Evolutionary conservation across 1,140 invertebrate genomes (phyloP), one percentile per base, ranked within the genome.

Genomic region (Portunus trituberculatus): DNA sequence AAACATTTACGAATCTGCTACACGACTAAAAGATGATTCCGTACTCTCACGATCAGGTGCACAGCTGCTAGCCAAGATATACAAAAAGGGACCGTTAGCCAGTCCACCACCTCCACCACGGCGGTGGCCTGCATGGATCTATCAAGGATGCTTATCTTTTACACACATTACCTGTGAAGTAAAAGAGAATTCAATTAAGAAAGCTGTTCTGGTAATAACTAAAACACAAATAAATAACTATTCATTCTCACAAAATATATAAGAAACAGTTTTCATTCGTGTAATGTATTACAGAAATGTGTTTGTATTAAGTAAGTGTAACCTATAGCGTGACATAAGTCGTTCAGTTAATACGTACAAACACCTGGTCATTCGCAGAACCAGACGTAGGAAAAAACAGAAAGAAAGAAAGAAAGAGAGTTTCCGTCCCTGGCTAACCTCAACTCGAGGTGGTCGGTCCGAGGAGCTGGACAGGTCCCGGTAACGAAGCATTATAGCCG

Each of bases 401-500:
- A 76, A n/a, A n/a, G n/a, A 52, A 52, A 52, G 14, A 52, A 52
- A 52, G 14, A 52, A 52, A 52, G 14, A 52, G 14, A 7, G 48
- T 52, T 76, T 76, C 67, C 67, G 0, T 59, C 52, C 52, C 67
- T 76, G 10, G 52, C 52, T 20, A 7, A n/a, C 67, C 67, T 76
- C 67, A 76, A 25, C 67, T 25, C 12, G 12, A n/a, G 1, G 25
- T 4, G 16, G 90, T 32, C 52, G 32, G 76, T 91, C 59, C 29
- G 90, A 76, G 76, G 76, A 59, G 52, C 90, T 39, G 59, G 52
- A 48, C 52, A 25, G 59, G 90, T 32, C 90, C 28, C 52, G 29
- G 48, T 91, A 91, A 91, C 90, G 90, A 91, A 76, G 90, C 52
- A 76, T 76, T 76, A 91, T 91, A 25, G 52, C 20, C 90, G n/a